Conservation (phyloP, 2,797 vertebrate species). For the Dryobates pubescens region DNA sequence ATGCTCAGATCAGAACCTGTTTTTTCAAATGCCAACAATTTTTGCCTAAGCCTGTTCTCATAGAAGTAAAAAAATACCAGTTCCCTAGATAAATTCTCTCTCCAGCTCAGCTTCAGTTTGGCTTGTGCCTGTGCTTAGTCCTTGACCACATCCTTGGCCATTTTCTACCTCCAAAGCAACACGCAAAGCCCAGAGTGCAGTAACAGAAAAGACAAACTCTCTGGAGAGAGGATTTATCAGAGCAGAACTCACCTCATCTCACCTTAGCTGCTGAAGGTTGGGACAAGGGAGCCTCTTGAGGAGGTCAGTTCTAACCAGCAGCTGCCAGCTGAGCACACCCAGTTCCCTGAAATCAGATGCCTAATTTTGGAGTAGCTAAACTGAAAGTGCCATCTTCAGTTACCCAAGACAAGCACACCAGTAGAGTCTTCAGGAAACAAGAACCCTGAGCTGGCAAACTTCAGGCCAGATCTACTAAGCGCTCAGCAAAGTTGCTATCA, state of each 20-base stretch:
- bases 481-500: neutral
- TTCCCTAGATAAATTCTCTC: neutral
- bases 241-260: fast-evolving
- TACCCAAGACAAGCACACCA: neutral
- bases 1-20: neutral
- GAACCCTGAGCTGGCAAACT: neutral
- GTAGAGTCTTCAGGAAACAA: neutral
- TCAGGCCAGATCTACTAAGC: neutral
- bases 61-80: neutral
- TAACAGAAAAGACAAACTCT: neutral
- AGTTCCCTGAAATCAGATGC: neutral
- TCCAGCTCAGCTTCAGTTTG: neutral
- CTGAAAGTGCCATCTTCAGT: neutral
- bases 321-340: neutral
- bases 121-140: neutral
- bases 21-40: neutral
- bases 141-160: neutral
- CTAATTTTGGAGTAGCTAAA: neutral
- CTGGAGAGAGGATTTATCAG: neutral
- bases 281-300: neutral
- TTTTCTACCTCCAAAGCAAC: neutral
- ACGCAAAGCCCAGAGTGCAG: neutral
- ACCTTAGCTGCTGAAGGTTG: neutral
- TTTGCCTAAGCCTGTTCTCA: neutral
- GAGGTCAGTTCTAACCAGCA: neutral